phyloP scores from a whole-genome alignment of 2,888 invertebrate species.

The Acrobasis repandana region DNA sequence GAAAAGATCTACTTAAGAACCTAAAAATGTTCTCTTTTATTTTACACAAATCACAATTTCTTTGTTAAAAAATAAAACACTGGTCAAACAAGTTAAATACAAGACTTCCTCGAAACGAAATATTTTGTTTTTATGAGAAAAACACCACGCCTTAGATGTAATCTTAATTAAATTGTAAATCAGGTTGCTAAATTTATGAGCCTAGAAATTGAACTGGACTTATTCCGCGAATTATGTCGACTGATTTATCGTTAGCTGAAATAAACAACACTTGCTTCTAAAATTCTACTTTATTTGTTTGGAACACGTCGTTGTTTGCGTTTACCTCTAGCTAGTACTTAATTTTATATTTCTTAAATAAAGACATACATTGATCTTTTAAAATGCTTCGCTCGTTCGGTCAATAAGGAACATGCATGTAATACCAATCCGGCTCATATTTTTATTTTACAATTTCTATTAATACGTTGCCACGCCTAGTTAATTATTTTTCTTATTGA shows the following conservation, averaged over 20 bases:
- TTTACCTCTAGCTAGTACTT: too few relatives aligned
- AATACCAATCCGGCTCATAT: too few relatives aligned
- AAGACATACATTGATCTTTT: too few relatives aligned
- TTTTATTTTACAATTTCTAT: too few relatives aligned
- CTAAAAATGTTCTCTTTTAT: not conserved
- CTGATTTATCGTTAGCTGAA: constrained; percentile 9
- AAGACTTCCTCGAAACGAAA: not conserved
- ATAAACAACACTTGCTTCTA: not conserved
- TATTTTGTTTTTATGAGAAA: not conserved
- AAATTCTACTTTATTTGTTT: not conserved
- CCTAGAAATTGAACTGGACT: constrained; percentile 16
- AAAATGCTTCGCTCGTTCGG: too few relatives aligned
- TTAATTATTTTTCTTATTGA: too few relatives aligned
- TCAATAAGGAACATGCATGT: too few relatives aligned
- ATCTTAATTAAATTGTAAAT: constrained; percentile 39
- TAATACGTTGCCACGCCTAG: too few relatives aligned
- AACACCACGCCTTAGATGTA: constrained; percentile 1
- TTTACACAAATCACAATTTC: not conserved
- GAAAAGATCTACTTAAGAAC: too few relatives aligned
- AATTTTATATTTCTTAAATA: too few relatives aligned
- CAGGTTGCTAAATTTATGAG: constrained; percentile 34
- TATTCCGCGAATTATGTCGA: constrained; percentile 7
- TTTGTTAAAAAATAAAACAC: not conserved
- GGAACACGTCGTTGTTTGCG: too few relatives aligned
- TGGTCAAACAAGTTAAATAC: not conserved